phyloP scores from a whole-genome alignment of 1,140 invertebrate species.

The Lepidurus packardi region DNA sequence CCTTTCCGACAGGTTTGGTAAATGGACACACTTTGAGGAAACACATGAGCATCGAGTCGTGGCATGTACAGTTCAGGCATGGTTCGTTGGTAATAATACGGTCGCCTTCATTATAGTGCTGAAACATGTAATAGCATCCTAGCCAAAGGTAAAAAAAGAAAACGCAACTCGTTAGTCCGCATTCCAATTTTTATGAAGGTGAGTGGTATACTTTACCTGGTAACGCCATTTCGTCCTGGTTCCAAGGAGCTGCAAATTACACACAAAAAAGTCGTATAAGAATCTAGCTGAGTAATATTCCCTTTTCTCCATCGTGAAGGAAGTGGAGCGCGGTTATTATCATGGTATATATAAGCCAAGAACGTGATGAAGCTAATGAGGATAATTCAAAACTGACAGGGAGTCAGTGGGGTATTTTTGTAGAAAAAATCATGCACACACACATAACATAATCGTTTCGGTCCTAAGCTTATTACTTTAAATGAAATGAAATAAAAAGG shows the following conservation, averaged over 20 bases:
- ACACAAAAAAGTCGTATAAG: neutral
- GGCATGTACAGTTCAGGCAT: slow-evolving; percentile 90
- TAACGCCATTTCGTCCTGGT: neutral
- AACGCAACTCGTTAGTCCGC: neutral
- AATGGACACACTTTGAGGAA: slow-evolving; percentile 88
- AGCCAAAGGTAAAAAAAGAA: neutral
- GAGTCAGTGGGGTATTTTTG: too few species aligned
- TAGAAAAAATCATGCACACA: too few species aligned
- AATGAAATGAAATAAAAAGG: too few species aligned
- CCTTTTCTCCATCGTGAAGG: too few species aligned
- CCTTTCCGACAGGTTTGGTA: slow-evolving; percentile 82
- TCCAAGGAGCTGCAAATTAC: neutral
- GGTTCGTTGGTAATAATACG: slow-evolving; percentile 89
- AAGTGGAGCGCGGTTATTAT: too few species aligned
- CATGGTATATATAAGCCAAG: too few species aligned
- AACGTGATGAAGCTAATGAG: too few species aligned
- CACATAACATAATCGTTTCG: too few species aligned
- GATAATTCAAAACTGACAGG: too few species aligned
- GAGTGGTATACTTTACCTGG: neutral
- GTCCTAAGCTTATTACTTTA: too few species aligned
- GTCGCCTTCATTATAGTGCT: slow-evolving; percentile 86
- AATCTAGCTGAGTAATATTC: too few species aligned
- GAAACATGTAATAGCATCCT: slow-evolving; percentile 90
- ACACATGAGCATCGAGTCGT: slow-evolving; percentile 91
- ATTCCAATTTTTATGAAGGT: neutral